phyloP scores from a whole-genome alignment of 2,113 vertebrate genomes.

The Larimichthys polyactis region DNA sequence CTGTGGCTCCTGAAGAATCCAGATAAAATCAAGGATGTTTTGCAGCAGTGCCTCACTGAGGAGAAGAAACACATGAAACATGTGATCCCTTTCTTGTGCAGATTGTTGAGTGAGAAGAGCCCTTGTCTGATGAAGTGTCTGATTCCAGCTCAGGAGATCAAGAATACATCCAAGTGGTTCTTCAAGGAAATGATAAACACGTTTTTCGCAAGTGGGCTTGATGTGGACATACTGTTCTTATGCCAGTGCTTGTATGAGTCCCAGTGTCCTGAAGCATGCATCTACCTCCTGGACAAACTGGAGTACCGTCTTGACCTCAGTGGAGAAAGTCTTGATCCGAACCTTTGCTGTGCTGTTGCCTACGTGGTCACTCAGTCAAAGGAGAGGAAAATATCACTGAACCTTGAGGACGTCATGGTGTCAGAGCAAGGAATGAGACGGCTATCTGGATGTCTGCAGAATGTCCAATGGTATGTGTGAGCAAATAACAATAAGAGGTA shows the following conservation, averaged over 20 bases:
- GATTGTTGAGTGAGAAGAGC: constrained; percentile 26
- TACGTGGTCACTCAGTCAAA: constrained; percentile 42
- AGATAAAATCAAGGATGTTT: constrained; percentile 1
- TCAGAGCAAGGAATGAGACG: constrained; percentile 37
- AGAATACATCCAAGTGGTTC: constrained; percentile 11
- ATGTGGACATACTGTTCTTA: constrained; percentile 23
- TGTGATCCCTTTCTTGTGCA: constrained; percentile 55
- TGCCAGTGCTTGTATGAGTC: constrained; percentile 52
- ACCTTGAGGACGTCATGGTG: not conserved
- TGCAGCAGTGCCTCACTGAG: constrained; percentile 36
- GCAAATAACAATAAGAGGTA: no score
- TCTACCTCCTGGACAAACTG: constrained; percentile 27
- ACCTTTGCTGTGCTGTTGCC: constrained; percentile 46
- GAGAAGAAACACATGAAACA: constrained; percentile 52
- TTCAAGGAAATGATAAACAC: constrained; percentile 22
- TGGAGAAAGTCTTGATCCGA: not conserved
- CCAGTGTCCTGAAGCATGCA: constrained; percentile 38
- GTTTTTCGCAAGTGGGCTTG: not conserved
- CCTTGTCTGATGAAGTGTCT: constrained; percentile 23
- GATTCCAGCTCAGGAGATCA: constrained; percentile 28
- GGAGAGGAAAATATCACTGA: not conserved
- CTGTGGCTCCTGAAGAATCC: constrained; percentile 54
- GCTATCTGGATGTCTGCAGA: constrained; percentile 11
- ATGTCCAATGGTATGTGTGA: constrained; percentile 38
- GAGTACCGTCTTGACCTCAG: constrained; percentile 21